Evolutionary conservation across 2,888 invertebrate species (phyloP), one percentile per base, ranked within the genome.

Genomic region (Ceratothoa steindachneri): DNA sequence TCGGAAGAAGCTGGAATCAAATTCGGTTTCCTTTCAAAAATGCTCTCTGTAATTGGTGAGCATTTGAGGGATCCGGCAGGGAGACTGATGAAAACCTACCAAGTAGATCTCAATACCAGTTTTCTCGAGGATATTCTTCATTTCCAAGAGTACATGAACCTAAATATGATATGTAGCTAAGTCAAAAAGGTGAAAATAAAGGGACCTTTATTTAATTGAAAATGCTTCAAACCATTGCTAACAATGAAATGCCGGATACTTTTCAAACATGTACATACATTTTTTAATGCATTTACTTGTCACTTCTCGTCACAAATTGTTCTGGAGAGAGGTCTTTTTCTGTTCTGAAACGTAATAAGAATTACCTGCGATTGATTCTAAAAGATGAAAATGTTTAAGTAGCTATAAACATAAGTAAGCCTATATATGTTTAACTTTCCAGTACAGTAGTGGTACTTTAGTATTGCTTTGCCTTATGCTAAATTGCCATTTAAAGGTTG

Each of bases 241-340:
- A 69, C 41, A 64, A 31, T 69, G 69, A 69, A 69, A 69, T 69
- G 52, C 51, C 30, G 52, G 69, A 69, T 69, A 69, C 52, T 69
- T 53, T 69, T 69, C 52, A 31, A 69, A 1, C 52, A 69, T 53
- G 52, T 51, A 51, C 69, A 69, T 69, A 41, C 51, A 51, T 69
- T 69, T 51, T 9, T 15, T 7, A 41, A 41, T 41, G 15, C 41
- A 7, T 41, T n/a, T n/a, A n/a, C n/a, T n/a, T n/a, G n/a, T n/a
- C n/a, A n/a, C n/a, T n/a, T n/a, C n/a, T n/a, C n/a, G n/a, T n/a
- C n/a, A n/a, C n/a, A n/a, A n/a, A n/a, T n/a, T n/a, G n/a, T n/a
- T n/a, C n/a, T n/a, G n/a, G n/a, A n/a, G n/a, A n/a, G n/a, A n/a
- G n/a, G n/a, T n/a, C n/a, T n/a, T n/a, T n/a, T n/a, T n/a, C n/a